phyloP scores from a whole-genome alignment of 2,797 vertebrate genomes.

The Brachyrhaphis roseni region DNA sequence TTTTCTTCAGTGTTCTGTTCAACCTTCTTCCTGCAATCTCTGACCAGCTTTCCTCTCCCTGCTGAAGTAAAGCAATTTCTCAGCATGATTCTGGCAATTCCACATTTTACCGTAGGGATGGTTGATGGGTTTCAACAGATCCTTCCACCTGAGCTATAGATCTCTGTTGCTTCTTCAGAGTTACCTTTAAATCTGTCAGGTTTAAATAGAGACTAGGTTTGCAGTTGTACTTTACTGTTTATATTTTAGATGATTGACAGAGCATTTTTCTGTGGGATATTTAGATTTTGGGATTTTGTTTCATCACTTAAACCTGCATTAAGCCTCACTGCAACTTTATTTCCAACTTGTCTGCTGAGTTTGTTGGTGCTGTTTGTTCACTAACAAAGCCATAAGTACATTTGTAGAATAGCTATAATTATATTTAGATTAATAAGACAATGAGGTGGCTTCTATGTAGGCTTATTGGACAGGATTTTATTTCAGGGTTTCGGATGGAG shows the following conservation, averaged over 20 bases:
- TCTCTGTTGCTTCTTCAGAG: background rate
- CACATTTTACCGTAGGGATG: background rate
- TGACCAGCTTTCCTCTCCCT: background rate
- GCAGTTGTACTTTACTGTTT: background rate
- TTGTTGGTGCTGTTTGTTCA: background rate
- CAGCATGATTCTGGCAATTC: background rate
- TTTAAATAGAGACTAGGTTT: background rate
- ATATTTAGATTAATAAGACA: too few species aligned
- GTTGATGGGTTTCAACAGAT: background rate
- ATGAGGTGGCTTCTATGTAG: background rate
- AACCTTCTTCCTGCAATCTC: background rate
- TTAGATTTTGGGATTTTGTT: slow-evolving; percentile 5
- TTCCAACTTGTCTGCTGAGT: background rate
- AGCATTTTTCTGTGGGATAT: background rate
- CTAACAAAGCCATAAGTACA: background rate
- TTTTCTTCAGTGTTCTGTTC: background rate
- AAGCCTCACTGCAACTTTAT: background rate
- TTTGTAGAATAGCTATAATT: background rate
- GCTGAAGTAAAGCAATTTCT: background rate
- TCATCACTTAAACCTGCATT: background rate
- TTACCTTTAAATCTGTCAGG: background rate
- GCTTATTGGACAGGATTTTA: background rate
- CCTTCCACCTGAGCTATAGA: background rate
- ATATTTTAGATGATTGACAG: background rate
- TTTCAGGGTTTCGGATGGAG: background rate